phyloP scores from a whole-genome alignment of 2,113 vertebrate species.

The Hymenochirus boettgeri region DNA sequence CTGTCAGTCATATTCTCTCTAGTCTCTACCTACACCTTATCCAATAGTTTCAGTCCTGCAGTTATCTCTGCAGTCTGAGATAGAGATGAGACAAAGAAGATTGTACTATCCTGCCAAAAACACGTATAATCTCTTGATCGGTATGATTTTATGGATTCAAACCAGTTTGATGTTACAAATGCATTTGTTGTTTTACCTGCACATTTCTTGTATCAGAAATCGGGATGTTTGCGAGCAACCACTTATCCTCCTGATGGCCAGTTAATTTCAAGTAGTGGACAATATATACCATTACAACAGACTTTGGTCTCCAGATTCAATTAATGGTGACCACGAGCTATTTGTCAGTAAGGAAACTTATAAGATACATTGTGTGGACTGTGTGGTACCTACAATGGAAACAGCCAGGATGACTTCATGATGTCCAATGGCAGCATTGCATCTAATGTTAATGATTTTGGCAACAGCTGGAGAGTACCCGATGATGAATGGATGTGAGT shows the following conservation, averaged over 20 bases:
- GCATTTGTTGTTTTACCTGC: no score
- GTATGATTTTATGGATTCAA: constrained; percentile 50
- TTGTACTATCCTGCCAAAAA: no score
- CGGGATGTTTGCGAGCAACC: constrained; percentile 51
- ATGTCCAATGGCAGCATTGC: constrained; percentile 66
- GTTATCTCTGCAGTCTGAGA: no score
- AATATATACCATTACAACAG: constrained; percentile 60
- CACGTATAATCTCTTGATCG: no score
- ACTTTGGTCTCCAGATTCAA: constrained; percentile 61
- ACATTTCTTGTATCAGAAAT: no score
- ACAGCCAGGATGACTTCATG: constrained; percentile 73
- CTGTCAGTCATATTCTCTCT: no score
- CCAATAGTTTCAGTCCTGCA: no score
- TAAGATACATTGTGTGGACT: constrained; percentile 69
- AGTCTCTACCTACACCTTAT: no score
- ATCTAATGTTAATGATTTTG: constrained; percentile 65
- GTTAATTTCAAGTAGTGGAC: constrained; percentile 53
- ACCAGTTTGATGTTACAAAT: constrained; percentile 52
- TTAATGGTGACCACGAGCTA: constrained; percentile 61
- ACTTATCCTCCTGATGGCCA: constrained; percentile 54
- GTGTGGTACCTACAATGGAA: constrained; percentile 79
- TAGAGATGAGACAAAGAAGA: no score
- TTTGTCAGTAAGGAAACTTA: constrained; percentile 60
- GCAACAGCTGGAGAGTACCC: constrained; percentile 78
- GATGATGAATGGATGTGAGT: constrained; percentile 46